phyloP scores from a whole-genome alignment of 2,113 vertebrate species.

The Paradisaea rubra region DNA sequence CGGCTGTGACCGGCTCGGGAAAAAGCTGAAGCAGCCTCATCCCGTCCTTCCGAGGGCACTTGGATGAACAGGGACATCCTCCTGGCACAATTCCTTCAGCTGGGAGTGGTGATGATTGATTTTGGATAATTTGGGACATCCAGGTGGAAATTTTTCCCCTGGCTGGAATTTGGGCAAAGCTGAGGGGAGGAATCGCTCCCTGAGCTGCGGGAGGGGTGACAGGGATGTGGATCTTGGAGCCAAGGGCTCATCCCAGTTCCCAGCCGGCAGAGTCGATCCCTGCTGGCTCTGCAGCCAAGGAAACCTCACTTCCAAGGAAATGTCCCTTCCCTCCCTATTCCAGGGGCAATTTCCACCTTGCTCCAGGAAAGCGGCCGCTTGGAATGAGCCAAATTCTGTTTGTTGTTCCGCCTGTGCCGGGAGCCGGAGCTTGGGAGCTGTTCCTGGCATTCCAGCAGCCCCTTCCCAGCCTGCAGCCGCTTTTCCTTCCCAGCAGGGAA shows the following conservation, averaged over 20 bases:
- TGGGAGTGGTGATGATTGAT: neutral
- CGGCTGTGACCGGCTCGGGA: neutral
- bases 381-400: neutral
- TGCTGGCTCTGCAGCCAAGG: neutral
- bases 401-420: neutral
- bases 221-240: rapidly evolving
- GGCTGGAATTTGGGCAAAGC: neutral
- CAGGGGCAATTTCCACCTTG: neutral
- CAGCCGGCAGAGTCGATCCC: neutral
- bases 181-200: too few relatives aligned
- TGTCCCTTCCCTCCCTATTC: neutral
- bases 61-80: neutral
- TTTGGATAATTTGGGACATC: neutral
- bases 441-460: neutral
- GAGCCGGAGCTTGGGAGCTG: neutral
- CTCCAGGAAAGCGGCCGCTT: neutral
- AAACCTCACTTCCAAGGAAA: neutral
- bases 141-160: neutral
- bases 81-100: neutral
- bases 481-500: slow-evolving; percentile 36
- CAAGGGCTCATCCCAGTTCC: neutral
- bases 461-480: slow-evolving; percentile 40
- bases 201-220: neutral
- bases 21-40: neutral
- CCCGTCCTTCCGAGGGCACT: neutral